Base-by-base conservation (phyloP, 2,113 vertebrate genomes). In the Acrocephalus arundinaceus region DNA sequence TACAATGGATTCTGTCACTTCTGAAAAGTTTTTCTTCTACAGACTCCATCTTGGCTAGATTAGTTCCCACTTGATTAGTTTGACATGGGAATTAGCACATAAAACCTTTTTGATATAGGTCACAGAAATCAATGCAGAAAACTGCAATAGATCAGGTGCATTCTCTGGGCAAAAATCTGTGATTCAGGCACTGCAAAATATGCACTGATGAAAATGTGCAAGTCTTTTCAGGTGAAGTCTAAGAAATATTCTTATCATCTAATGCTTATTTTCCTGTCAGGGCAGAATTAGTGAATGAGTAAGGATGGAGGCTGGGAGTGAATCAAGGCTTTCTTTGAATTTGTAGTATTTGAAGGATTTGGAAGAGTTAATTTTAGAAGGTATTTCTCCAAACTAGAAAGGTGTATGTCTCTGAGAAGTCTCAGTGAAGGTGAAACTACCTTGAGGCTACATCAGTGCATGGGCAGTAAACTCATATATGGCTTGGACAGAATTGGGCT, bases 401-500 rank as follows among this genome's bases (percentile, higher is more conserved):
- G 5, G 3, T 15, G 2, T 30, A 27, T n/a, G 18, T 8, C 10
- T 83, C 39, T 3, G 2, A 70, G 51, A 76, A 72, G 1, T 45
- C 27, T 71, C 28, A 33, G 18, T 39, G 16, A 21, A 92, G 27
- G 12, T 20, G 24, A 22, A 46, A 13, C 28, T 55, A 9, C 41
- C 9, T 35, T 31, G 51, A 78, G 30, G 66, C 35, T 27, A 12
- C 24, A 43, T 30, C 23, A 25, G 16, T 51, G 24, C 11, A 2
- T 6, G 51, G 41, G 15, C 24, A 31, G 15, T 39, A 57, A 39
- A 13, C 31, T 39, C 28, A 15, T 2, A 5, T 1, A 1, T 1
- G 9, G 24, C 1, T 12, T 57, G 31, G 19, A n/a, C 45, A 59
- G 24, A 39, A 19, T 0, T 41, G 33, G 18, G 6, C 24, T 68